phyloP scores from a whole-genome alignment of 2,797 vertebrate species.

The Anabas testudineus region DNA sequence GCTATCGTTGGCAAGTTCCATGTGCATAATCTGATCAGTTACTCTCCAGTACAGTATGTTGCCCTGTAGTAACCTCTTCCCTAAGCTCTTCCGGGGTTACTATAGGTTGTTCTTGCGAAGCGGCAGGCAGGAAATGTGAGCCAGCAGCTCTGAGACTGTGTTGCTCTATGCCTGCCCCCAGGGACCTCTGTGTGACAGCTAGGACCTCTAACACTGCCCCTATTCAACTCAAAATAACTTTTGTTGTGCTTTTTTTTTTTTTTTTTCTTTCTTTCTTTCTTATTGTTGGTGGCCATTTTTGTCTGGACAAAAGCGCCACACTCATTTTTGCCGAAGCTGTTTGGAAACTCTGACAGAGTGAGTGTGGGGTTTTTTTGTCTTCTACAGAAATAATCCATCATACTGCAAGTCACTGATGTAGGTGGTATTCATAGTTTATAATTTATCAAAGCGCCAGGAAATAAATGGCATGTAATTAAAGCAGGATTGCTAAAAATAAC shows the following conservation, averaged over 20 bases:
- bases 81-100: slow-evolving; percentile 85
- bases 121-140: slow-evolving; percentile 81
- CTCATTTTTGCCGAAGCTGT: slow-evolving; percentile 43
- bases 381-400: not conserved
- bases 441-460: not conserved
- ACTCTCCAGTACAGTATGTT: slow-evolving; percentile 60
- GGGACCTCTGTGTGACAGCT: slow-evolving; percentile 55
- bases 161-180: slow-evolving; percentile 47
- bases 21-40: slow-evolving; percentile 46
- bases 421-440: not conserved
- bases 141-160: slow-evolving; percentile 52
- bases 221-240: slow-evolving; percentile 70
- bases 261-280: slow-evolving; percentile 35
- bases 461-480: not conserved
- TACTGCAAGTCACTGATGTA: not conserved
- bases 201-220: slow-evolving; percentile 59
- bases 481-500: not conserved
- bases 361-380: not conserved
- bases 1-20: not conserved
- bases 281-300: slow-evolving; percentile 57
- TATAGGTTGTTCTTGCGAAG: slow-evolving; percentile 85
- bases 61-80: slow-evolving; percentile 91
- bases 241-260: slow-evolving; percentile 44
- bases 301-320: slow-evolving; percentile 52
- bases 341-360: slow-evolving; percentile 26